Evolutionary conservation across 2,113 vertebrate species (phyloP), one percentile per base, ranked within the genome.

Genomic region (Taxidea taxus): DNA sequence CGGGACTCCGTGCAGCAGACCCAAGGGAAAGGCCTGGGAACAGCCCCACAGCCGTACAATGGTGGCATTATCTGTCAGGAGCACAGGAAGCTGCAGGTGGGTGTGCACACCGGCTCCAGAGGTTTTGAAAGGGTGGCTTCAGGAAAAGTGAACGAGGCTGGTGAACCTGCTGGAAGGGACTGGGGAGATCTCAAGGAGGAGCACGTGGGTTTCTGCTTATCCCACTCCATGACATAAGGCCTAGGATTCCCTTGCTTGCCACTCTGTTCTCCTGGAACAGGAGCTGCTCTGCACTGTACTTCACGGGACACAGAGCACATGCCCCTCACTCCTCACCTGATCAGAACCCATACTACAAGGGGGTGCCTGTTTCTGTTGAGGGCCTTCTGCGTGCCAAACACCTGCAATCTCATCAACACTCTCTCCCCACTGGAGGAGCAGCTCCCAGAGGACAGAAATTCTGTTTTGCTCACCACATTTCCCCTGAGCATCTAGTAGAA

Each of bases 21-120:
- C 44, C 78, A 0, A 0, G 89, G n/a, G 42, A 47, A 66, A 58
- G 49, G 70, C 87, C 44, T 96, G 94, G 93, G 88, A 83, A 82
- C 12, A 20, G 81, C 60, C 80, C 23, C 56, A 56, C 60, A 6
- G 92, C 39, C 89, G 54, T 84, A 98, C 87, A 97, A 97, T 31
- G 54, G 80, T 58, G 66, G 72, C 92, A 87, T 0, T 97, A 62
- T 84, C 68, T 72, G 37, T 13, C 10, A 29, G 64, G 62, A 82
- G 91, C 90, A 83, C 9, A 0, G 25, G 34, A 20, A 86, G 66
- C 34, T 7, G 0, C 39, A 90, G 90, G 81, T 87, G 70, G 87
- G 94, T 2, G n/a, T 54, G 54, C 75, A 62, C 9, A 2, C 44
- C 27, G 44, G 60, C 37, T 90, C 85, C 37, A 34, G 70, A 95